phyloP scores from a whole-genome alignment of 2,113 vertebrate species.

The Panthera tigris region DNA sequence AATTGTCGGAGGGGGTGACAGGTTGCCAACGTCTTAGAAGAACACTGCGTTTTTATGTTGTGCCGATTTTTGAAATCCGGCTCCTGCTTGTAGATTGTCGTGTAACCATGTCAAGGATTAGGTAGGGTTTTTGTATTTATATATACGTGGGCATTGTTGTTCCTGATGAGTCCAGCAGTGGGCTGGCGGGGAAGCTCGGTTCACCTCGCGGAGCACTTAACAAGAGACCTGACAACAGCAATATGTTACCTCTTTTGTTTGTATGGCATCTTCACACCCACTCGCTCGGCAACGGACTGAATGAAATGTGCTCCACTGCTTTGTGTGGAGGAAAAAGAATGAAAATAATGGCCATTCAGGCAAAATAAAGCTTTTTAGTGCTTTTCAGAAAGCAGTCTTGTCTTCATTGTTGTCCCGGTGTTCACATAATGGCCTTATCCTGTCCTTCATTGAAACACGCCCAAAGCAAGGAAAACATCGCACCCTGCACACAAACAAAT shows the following conservation, averaged over 20 bases:
- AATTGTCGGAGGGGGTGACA: neutral
- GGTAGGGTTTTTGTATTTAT: neutral
- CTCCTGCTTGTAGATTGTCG: neutral
- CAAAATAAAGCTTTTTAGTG: conserved; percentile 66
- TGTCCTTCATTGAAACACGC: conserved; percentile 50
- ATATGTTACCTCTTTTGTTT: conserved; percentile 44
- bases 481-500: neutral
- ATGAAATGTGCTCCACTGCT: conserved; percentile 55
- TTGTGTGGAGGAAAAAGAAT: conserved; percentile 63
- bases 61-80: neutral
- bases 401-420: conserved; percentile 57
- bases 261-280: conserved; percentile 58
- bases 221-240: conserved; percentile 21
- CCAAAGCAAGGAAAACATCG: conserved; percentile 44
- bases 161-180: conserved; percentile 14
- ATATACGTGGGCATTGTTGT: neutral
- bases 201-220: neutral
- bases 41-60: conserved; percentile 31
- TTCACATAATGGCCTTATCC: conserved; percentile 54
- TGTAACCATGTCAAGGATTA: neutral
- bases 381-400: conserved; percentile 63
- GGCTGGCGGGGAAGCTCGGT: neutral
- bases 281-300: conserved; percentile 64
- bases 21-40: neutral
- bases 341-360: conserved; percentile 67